A percentile compares a stretch with the other conserved stretches of the same genome.
phyloP scores from a whole-genome alignment of 2,113 vertebrate genomes.

The Ameiurus melas region DNA sequence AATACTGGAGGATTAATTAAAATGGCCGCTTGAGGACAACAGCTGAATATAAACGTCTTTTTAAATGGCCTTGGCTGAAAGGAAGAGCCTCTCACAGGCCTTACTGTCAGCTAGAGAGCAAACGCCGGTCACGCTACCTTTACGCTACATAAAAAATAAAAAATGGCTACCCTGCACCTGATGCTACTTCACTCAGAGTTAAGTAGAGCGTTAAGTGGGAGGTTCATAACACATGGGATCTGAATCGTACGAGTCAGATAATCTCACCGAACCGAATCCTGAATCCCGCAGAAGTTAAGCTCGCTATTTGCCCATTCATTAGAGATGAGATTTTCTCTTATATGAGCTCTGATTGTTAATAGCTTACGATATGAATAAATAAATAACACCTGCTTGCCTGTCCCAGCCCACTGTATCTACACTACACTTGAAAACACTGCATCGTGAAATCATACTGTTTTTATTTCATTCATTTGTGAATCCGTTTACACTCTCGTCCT shows the following conservation, averaged over 20 bases:
- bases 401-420: not conserved
- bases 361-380: not conserved
- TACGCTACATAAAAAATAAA: constrained; percentile 1
- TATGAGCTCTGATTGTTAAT: not conserved
- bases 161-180: constrained; percentile 29
- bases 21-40: constrained; percentile 54
- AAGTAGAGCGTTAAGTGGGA: constrained; percentile 36
- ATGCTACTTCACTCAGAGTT: constrained; percentile 22
- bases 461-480: not conserved
- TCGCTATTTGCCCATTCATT: not conserved
- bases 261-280: not conserved
- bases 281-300: not conserved
- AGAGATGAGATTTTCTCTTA: not conserved
- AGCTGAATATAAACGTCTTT: constrained; percentile 55
- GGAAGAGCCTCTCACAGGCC: constrained; percentile 20
- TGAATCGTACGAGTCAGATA: constrained; percentile 4
- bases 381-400: not conserved
- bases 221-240: constrained; percentile 3
- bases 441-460: not conserved
- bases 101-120: constrained; percentile 10
- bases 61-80: constrained; percentile 43
- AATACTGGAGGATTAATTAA: constrained; percentile 61
- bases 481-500: not conserved
- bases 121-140: not conserved
- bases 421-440: not conserved